Evolutionary conservation across 2,888 invertebrate species (phyloP).

Genomic region (Rugalucina vietnamica): DNA sequence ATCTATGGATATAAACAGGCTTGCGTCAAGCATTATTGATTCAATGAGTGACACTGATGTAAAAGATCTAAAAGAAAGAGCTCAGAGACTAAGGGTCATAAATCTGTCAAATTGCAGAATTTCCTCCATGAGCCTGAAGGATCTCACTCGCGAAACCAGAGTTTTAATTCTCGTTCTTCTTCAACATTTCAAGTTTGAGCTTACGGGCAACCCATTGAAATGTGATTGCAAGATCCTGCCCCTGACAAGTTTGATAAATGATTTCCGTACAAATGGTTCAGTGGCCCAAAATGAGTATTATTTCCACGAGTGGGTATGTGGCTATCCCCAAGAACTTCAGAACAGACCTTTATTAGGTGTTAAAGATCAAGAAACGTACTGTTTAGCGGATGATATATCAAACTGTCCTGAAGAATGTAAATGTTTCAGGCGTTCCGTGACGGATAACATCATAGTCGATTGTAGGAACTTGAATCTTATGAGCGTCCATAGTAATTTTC

Average conservation of each 20-base stretch:
- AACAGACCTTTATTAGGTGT: slow-evolving; percentile 39
- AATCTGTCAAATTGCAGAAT: slow-evolving; percentile 25
- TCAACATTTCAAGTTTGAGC: slow-evolving; percentile 51
- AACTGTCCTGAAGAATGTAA: slow-evolving; percentile 54
- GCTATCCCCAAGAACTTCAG: slow-evolving; percentile 45
- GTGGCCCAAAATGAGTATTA: slow-evolving; percentile 53
- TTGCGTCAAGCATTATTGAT: slow-evolving; percentile 25
- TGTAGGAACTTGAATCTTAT: slow-evolving; percentile 42
- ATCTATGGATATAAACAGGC: slow-evolving; percentile 4
- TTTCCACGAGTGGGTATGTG: slow-evolving; percentile 59
- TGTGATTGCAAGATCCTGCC: slow-evolving; percentile 57
- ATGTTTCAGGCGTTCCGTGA: slow-evolving; percentile 50
- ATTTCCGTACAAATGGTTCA: not conserved
- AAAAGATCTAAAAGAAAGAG: slow-evolving; percentile 10
- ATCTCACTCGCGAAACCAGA: not conserved
- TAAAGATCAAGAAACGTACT: slow-evolving; percentile 30
- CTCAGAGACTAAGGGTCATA: slow-evolving; percentile 19
- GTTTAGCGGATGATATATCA: slow-evolving; percentile 1
- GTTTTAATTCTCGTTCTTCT: slow-evolving; percentile 34
- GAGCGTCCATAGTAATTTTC: slow-evolving; percentile 41
- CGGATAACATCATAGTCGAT: slow-evolving; percentile 54
- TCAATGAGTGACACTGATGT: slow-evolving; percentile 31
- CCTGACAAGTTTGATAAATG: slow-evolving; percentile 33
- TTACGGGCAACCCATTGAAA: slow-evolving; percentile 41
- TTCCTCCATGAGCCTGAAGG: not conserved